phyloP scores from a whole-genome alignment of 2,797 vertebrate species.

The Lepus oiostolus region DNA sequence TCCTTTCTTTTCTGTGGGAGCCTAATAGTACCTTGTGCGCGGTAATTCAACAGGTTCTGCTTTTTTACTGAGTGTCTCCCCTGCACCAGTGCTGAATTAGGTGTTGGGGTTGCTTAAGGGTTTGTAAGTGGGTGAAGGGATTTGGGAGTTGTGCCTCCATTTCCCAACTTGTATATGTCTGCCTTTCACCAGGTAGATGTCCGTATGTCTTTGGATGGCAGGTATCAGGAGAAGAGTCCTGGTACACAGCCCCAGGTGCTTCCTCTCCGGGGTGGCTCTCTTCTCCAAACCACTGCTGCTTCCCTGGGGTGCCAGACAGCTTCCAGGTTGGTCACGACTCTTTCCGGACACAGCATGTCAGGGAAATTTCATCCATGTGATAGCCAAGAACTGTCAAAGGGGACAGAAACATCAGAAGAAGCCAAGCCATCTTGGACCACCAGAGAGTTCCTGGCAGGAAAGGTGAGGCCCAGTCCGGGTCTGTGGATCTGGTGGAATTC shows the following conservation, averaged over 20 bases:
- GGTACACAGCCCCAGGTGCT: conserved; percentile 8
- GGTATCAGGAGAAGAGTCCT: conserved; percentile 34
- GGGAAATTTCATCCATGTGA: neutral
- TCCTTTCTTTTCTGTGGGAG: conserved; percentile 51
- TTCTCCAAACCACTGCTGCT: neutral
- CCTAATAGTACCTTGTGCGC: neutral
- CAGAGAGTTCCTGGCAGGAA: conserved; percentile 81
- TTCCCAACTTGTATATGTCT: neutral
- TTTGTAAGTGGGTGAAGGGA: conserved; percentile 8
- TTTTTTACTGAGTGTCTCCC: conserved; percentile 3
- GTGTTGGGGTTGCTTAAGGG: neutral
- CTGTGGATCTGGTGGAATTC: neutral
- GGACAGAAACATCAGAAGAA: neutral
- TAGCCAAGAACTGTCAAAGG: neutral
- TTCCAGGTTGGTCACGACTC: neutral
- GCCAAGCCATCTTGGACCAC: neutral
- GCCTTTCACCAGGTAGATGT: conserved; percentile 50
- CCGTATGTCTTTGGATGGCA: conserved; percentile 46
- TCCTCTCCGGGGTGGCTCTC: conserved; percentile 60
- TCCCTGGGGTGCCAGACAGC: neutral
- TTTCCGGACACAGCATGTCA: conserved; percentile 13
- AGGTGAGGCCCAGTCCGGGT: conserved; percentile 71
- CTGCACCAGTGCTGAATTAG: neutral
- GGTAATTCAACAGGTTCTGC: neutral
- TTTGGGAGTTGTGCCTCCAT: conserved; percentile 23